phyloP scores from a whole-genome alignment of 2,888 invertebrate genomes.

The Danaus chrysippus region DNA sequence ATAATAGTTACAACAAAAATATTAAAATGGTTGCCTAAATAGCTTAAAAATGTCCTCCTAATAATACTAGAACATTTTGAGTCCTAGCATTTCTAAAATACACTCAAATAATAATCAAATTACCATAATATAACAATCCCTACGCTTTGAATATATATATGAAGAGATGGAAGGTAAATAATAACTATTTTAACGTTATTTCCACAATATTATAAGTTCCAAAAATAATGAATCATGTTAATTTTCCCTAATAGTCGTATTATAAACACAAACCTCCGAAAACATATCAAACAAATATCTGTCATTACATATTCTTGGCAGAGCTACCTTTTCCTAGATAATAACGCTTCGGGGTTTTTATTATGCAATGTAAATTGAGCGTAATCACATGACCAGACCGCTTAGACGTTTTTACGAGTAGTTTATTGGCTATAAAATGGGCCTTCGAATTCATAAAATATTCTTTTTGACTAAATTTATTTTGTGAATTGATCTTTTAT shows the following conservation, averaged over 20 bases:
- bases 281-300: background rate
- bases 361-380: slow-evolving; percentile 7
- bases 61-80: no score
- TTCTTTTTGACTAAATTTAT: slow-evolving; percentile 2
- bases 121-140: no score
- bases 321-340: slow-evolving; percentile 1
- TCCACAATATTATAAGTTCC: no score
- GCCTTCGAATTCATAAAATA: slow-evolving; percentile 1
- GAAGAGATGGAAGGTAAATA: no score
- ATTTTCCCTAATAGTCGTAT: background rate
- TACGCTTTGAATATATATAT: no score
- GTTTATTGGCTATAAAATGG: slow-evolving; percentile 7
- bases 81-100: no score
- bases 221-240: background rate
- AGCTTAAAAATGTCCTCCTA: no score
- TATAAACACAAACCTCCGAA: background rate
- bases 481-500: background rate
- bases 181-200: no score
- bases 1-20: no score
- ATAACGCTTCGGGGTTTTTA: slow-evolving; percentile 2
- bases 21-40: no score
- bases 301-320: slow-evolving; percentile 4
- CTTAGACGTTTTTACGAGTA: slow-evolving; percentile 7
- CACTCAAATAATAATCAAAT: no score
- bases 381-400: slow-evolving; percentile 6